Evolutionary conservation across 30 jellyfish, hydroid and myxozoan genomes (phyloP), one percentile per base, ranked within the genome.

Genomic region (Pseudorhiza aurosa): DNA sequence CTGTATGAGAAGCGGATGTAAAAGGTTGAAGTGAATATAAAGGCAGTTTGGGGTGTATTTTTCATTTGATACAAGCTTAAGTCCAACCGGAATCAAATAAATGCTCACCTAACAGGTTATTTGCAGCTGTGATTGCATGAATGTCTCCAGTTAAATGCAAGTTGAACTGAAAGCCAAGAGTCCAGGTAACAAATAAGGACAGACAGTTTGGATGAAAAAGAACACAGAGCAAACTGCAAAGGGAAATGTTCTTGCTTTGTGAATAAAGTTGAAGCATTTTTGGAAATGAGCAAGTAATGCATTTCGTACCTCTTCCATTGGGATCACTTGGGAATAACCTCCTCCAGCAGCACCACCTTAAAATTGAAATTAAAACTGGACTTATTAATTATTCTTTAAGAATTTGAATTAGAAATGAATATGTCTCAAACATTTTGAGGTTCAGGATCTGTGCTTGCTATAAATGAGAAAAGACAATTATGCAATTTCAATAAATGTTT

Each of bases 291-390:
- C n/a, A n/a, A 1, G 26, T 12, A 57, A 56, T 8, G 1, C n/a
- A 3, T 14, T 18, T 14, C 19, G n/a, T 37, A 88, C 97, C 95
- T 91, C 98, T 62, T 91, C 98, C 98, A 91, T 91, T 0, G 98
- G 98, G 9, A 91, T 91, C 10, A 91, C 98, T 55, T 91, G 98
- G 10, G 98, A 91, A 59, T 91, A 91, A 10, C 98, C 98, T 35
- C 98, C 98, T 12, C 98, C 98, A 40, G 98, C 98, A 27, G 98
- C 98, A 0, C 98, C 98, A 26, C 98, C 98, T 91, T 19, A 10
- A 43, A 27, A 55, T n/a, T n/a, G n/a, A n/a, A n/a, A n/a, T n/a
- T n/a, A n/a, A n/a, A n/a, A n/a, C n/a, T n/a, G n/a, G n/a, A n/a
- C n/a, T n/a, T n/a, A n/a, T n/a, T n/a, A n/a, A n/a, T n/a, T n/a